Percentiles rank a stretch among this genome's conserved stretches.
phyloP scores from a whole-genome alignment of 2,113 vertebrate species.

The Dascyllus trimaculatus region DNA sequence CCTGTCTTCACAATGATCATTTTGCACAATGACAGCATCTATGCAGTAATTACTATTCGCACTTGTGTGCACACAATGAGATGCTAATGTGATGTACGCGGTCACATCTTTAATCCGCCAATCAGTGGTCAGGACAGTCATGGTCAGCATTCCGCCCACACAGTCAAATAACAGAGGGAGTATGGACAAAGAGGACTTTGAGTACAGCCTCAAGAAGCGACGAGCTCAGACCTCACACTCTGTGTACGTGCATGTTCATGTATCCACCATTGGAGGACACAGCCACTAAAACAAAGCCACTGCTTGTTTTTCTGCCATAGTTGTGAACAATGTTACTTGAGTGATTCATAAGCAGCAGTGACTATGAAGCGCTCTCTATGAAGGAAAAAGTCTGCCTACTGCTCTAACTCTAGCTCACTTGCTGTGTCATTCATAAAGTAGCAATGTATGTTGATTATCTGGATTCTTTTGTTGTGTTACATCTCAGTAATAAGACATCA shows the following conservation, averaged over 20 bases:
- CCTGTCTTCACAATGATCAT: not conserved
- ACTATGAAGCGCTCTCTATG: not conserved
- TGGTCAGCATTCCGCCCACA: constrained; percentile 50
- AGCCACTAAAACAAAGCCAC: constrained; percentile 68
- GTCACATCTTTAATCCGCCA: constrained; percentile 28
- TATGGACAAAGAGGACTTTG: constrained; percentile 81
- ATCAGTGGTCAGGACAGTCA: constrained; percentile 33
- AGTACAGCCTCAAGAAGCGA: constrained; percentile 34
- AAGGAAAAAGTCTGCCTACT: not conserved
- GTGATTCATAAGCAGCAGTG: constrained; percentile 16
- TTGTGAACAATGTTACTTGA: constrained; percentile 28
- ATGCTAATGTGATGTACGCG: constrained; percentile 13
- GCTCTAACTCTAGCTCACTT: not conserved
- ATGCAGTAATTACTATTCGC: constrained; percentile 2
- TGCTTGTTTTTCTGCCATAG: constrained; percentile 54
- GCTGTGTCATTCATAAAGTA: not conserved
- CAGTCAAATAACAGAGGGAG: constrained; percentile 24
- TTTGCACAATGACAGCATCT: not conserved
- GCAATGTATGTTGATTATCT: not conserved
- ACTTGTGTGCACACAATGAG: constrained; percentile 7
- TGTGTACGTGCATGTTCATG: constrained; percentile 35
- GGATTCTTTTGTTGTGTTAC: not conserved
- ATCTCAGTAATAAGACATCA: not conserved
- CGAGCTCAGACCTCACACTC: constrained; percentile 30
- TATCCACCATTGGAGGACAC: constrained; percentile 36